A percentile compares a stretch with the other conserved stretches of the same genome.
These are phyloP conservation scores for Agriopis leucophaearia DNA, from an alignment of 2,888 invertebrate genomes.

Conservation along the genomic window DNA sequence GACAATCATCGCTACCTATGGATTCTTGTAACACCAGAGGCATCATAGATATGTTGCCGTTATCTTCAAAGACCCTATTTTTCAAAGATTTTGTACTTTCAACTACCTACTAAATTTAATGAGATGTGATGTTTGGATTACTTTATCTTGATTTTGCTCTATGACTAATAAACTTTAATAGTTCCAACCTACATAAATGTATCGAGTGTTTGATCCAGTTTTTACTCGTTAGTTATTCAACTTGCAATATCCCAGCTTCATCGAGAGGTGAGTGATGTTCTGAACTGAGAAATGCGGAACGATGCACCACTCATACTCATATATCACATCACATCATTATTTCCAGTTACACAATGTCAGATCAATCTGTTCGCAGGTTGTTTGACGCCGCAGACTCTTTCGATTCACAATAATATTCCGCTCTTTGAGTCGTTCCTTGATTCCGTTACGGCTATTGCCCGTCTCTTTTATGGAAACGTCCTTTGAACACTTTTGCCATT, in stretches of 20 bases:
- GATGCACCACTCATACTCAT: constrained; percentile 58
- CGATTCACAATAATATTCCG: constrained; percentile 59
- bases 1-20: too few relatives aligned
- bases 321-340: constrained; percentile 60
- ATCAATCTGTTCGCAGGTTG: constrained; percentile 57
- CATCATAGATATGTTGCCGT: too few relatives aligned
- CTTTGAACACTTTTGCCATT: constrained; percentile 19
- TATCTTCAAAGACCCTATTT: too few relatives aligned
- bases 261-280: constrained; percentile 10
- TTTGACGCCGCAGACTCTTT: constrained; percentile 54
- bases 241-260: constrained; percentile 25
- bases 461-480: constrained; percentile 20
- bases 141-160: too few relatives aligned
- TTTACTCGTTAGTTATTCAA: neutral
- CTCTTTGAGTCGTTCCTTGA: constrained; percentile 51
- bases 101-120: too few relatives aligned
- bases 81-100: too few relatives aligned
- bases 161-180: too few relatives aligned
- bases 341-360: constrained; percentile 58
- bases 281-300: constrained; percentile 39
- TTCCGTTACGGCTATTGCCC: constrained; percentile 46
- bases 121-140: too few relatives aligned
- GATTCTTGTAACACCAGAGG: too few relatives aligned
- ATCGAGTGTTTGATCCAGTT: too few relatives aligned
- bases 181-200: too few relatives aligned